Percentiles rank a stretch among this genome's conserved stretches.
Conservation (phyloP, 2,888 invertebrate genomes). For the Matsumyia berberina region DNA sequence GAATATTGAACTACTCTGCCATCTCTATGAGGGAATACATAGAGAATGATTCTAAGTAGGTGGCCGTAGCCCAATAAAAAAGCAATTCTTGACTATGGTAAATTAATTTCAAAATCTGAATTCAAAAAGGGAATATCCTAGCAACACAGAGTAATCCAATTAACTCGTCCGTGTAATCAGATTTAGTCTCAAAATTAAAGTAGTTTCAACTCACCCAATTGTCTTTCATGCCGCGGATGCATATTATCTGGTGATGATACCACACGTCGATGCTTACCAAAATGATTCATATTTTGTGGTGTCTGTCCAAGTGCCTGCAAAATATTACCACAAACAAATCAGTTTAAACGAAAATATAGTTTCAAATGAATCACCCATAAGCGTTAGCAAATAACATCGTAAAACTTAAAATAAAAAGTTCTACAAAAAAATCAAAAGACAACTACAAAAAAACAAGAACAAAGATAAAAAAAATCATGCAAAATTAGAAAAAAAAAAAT, state of each 20-base stretch:
- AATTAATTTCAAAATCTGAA: too few relatives aligned
- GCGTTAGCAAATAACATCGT: conserved; percentile 37
- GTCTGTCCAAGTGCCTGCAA: conserved; percentile 83
- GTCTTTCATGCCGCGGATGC: conserved; percentile 81
- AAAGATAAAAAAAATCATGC: conserved; percentile 44
- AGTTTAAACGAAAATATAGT: background rate
- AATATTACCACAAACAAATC: conserved; percentile 20
- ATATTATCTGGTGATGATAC: conserved; percentile 84
- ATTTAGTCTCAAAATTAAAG: too few relatives aligned
- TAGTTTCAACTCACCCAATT: conserved; percentile 79
- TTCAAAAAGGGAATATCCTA: too few relatives aligned
- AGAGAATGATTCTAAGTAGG: too few relatives aligned
- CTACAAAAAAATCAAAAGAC: conserved; percentile 36
- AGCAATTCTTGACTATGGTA: too few relatives aligned
- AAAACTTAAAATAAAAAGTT: conserved; percentile 9
- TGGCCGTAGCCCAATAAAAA: too few relatives aligned
- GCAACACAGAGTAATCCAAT: too few relatives aligned
- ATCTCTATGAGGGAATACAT: too few relatives aligned
- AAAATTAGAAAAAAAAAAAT: conserved; percentile 32
- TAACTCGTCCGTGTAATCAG: too few relatives aligned
- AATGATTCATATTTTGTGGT: conserved; percentile 81
- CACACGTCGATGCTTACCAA: conserved; percentile 83
- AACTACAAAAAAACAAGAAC: conserved; percentile 42
- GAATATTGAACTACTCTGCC: too few relatives aligned
- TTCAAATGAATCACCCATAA: conserved; percentile 37